phyloP scores from a whole-genome alignment of 2,113 vertebrate genomes.

The Prinia subflava region DNA sequence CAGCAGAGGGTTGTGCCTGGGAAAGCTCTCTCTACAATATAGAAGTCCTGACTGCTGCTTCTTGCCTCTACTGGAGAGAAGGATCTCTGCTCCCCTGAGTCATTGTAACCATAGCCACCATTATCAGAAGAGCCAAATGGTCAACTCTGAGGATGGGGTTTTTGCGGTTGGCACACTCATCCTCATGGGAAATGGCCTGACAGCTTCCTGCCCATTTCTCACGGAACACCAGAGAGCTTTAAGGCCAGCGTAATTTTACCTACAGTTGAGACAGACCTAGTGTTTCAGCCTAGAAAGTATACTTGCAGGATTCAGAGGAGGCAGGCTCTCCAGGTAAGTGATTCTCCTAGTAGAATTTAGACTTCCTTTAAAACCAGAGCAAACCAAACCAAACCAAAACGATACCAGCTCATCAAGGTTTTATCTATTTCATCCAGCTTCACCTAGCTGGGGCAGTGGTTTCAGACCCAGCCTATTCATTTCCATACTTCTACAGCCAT shows the following conservation, averaged over 20 bases:
- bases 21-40: background rate
- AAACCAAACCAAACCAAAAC: background rate
- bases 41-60: background rate
- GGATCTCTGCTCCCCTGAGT: background rate
- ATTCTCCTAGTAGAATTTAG: background rate
- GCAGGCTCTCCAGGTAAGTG: fast-evolving
- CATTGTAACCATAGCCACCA: conserved; percentile 39
- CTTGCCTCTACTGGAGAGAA: background rate
- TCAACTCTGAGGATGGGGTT: background rate
- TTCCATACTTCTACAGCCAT: background rate
- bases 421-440: background rate
- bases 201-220: background rate
- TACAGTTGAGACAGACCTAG: background rate
- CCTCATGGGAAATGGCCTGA: background rate
- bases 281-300: background rate
- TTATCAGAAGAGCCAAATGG: conserved; percentile 13
- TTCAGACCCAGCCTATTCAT: background rate
- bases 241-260: background rate
- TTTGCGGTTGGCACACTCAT: conserved; percentile 30
- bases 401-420: background rate
- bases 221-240: background rate
- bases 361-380: background rate
- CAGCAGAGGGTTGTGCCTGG: background rate
- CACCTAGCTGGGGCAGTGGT: background rate
- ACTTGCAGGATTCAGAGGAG: fast-evolving